These are phyloP conservation scores for Setophaga kirtlandii DNA, from an alignment of 2,113 vertebrate genomes.

Conservation along the genomic window DNA sequence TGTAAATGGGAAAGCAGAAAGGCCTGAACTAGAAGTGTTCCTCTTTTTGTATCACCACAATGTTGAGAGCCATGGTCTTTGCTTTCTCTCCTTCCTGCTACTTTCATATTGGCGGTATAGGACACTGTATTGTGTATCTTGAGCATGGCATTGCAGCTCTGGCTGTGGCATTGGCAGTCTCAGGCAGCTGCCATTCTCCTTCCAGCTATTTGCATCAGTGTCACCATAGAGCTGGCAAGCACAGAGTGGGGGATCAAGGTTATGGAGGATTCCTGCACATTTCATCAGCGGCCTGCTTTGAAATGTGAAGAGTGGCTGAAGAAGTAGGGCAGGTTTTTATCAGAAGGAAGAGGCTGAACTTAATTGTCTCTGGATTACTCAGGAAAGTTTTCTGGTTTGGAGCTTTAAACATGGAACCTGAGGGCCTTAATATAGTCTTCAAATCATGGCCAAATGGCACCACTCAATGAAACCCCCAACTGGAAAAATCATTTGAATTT, in stretches of 20 bases:
- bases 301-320: not conserved
- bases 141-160: not conserved
- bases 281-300: rapidly evolving
- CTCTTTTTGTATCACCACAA: not conserved
- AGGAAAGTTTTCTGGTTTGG: not conserved
- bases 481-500: not conserved
- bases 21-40: not conserved
- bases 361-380: not conserved
- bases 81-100: not conserved
- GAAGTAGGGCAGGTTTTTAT: not conserved
- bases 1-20: not conserved
- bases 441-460: not conserved
- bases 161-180: not conserved
- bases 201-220: too few relatives aligned
- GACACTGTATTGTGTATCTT: not conserved
- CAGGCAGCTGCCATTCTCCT: not conserved
- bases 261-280: rapidly evolving
- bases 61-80: not conserved
- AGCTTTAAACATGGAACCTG: not conserved
- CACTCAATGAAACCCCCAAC: not conserved
- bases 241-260: rapidly evolving
- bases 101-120: not conserved
- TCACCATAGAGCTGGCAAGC: not conserved
- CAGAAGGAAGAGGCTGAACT: not conserved
- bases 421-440: not conserved